Evolutionary conservation across 2,888 invertebrate genomes (phyloP), one percentile per base, ranked within the genome.

Genomic region (Galerucella nymphaeae): DNA sequence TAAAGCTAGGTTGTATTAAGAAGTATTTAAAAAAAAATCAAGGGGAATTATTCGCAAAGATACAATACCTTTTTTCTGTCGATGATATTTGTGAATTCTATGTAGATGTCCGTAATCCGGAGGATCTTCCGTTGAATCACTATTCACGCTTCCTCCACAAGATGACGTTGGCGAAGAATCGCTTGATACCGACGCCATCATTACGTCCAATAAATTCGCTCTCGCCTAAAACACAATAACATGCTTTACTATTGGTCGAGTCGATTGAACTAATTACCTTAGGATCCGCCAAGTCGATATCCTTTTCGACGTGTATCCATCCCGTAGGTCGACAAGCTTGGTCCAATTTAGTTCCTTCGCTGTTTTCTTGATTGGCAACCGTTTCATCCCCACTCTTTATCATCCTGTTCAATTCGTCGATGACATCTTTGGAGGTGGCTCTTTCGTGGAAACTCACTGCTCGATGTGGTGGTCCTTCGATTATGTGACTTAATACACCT

Each of bases 261-360:
- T 23, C 30, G 6, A 50, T 50, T 5, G 8, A 20, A 48, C 30
- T n/a, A 57, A 42, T 50, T 72, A 93, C 94, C 90, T 93, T 93
- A 13, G 93, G 93, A 86, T 94, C 93, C 79, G 91, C 92, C 82
- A 94, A 90, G 87, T 93, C 93, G 75, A 93, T 92, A 82, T 93
- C 92, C 76, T 91, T 90, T 82, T 94, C 93, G 53, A 94, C 92
- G 83, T 93, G 93, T 74, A 94, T 91, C 94, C 94, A 94, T 53
- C 93, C 93, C 0, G 94, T 93, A 30, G 92, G 91, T 87, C 92
- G 91, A 77, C 92, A 89, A 45, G 91, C 92, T 72, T 88, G 88
- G 85, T 93, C 93, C 74, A 90, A 87, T 78, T 86, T 82, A 48
- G 83, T 80, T 48, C 77, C 62, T 53, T 55, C 70, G 74, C 71